These are phyloP conservation scores for Meriones psammophilus DNA, from an alignment of 2,797 vertebrate species.

Conservation along the genomic window DNA sequence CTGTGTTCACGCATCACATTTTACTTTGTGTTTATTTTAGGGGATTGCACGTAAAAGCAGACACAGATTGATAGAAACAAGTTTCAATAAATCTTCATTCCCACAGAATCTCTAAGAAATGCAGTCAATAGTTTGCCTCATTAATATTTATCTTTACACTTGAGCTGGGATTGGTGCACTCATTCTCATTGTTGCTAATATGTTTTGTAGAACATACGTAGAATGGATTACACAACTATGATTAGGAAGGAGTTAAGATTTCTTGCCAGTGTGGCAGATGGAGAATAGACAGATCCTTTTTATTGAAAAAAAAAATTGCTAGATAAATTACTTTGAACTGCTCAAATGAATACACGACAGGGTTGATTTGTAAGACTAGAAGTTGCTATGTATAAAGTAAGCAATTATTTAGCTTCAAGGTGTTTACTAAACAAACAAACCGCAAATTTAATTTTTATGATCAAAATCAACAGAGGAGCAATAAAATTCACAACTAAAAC, in stretches of 20 bases:
- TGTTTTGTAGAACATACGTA: neutral
- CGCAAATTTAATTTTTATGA: neutral
- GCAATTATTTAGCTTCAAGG: neutral
- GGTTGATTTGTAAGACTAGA: neutral
- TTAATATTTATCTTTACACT: constrained; percentile 19
- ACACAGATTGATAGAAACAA: neutral
- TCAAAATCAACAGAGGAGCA: neutral
- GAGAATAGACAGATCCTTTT: neutral
- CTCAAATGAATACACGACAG: neutral
- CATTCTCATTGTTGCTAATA: neutral
- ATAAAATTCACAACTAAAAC: constrained; percentile 32
- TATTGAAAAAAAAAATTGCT: constrained; percentile 1
- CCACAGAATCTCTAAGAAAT: neutral
- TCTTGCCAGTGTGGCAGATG: neutral
- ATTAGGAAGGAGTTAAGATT: neutral
- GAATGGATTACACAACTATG: neutral
- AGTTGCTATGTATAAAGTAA: neutral
- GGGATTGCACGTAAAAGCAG: neutral
- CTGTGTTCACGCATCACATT: neutral
- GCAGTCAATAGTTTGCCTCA: neutral
- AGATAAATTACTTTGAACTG: neutral
- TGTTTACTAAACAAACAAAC: neutral
- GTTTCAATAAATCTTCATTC: neutral
- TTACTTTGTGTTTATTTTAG: constrained; percentile 8
- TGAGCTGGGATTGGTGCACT: neutral